Conservation (phyloP, 2,113 vertebrate genomes). For the Bubo scandiacus region DNA sequence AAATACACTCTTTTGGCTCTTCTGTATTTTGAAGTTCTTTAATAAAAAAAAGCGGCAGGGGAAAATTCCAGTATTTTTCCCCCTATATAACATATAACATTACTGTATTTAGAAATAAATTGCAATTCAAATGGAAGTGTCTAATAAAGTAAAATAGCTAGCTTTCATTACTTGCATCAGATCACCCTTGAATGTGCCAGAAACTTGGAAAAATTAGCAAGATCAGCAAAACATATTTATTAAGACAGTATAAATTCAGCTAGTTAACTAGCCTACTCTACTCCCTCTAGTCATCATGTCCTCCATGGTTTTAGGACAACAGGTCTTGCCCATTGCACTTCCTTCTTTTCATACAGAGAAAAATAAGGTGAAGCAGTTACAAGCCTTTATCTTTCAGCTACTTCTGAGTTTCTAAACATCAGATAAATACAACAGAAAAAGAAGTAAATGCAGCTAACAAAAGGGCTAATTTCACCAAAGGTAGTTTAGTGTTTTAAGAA, state of each 20-base stretch:
- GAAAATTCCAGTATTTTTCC: neutral
- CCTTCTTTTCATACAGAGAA: neutral
- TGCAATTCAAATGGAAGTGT: neutral
- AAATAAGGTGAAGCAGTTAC: neutral
- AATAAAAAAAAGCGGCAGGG: fast-evolving
- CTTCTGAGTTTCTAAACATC: neutral
- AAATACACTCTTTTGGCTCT: neutral
- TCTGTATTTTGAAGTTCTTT: neutral
- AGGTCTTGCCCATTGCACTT: neutral
- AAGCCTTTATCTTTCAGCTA: neutral
- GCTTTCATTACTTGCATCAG: neutral
- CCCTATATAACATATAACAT: neutral
- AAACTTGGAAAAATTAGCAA: neutral
- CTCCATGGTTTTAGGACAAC: neutral
- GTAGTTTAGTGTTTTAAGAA: neutral
- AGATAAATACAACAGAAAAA: neutral
- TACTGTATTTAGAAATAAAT: neutral
- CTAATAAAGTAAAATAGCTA: neutral
- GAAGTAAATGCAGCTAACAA: neutral
- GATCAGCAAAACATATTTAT: neutral
- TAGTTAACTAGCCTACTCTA: neutral
- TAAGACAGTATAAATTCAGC: neutral
- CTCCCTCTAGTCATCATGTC: neutral
- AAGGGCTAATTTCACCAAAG: neutral
- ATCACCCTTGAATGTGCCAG: neutral